Evolutionary conservation across 2,113 vertebrate genomes (phyloP).

Genomic region (Corythornis vintsioides): DNA sequence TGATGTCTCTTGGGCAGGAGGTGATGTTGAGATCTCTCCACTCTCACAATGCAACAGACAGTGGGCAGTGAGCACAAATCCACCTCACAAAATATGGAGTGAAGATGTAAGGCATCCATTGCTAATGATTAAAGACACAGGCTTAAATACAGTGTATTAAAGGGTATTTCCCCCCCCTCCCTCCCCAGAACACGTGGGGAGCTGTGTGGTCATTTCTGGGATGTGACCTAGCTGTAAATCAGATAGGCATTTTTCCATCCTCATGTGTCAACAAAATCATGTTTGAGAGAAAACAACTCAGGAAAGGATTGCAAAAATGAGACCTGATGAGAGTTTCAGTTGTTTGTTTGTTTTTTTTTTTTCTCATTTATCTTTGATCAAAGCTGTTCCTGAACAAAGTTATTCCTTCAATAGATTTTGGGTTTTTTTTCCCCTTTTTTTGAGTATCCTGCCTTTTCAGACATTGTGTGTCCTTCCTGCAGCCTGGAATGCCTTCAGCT

Average conservation of each 20-base stretch:
- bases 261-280: not conserved
- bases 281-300: not conserved
- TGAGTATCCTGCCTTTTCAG: not conserved
- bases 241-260: conserved; percentile 48
- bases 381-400: not conserved
- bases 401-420: not conserved
- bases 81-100: not conserved
- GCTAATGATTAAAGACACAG: not conserved
- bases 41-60: not conserved
- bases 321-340: not conserved
- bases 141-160: not conserved
- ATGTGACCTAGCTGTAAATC: conserved; percentile 24
- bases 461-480: not conserved
- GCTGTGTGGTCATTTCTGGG: not conserved
- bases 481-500: not conserved
- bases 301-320: not conserved
- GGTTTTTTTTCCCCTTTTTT: accelerated
- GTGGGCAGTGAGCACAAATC: not conserved
- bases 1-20: not conserved
- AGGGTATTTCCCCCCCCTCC: not conserved
- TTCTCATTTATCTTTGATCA: not conserved
- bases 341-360: not conserved
- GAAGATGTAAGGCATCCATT: not conserved
- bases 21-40: not conserved
- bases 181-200: not conserved